Percentiles rank a stretch among this genome's conserved stretches.
Evolutionary conservation across 2,888 invertebrate species (phyloP).

Genomic region (Tachina fera): DNA sequence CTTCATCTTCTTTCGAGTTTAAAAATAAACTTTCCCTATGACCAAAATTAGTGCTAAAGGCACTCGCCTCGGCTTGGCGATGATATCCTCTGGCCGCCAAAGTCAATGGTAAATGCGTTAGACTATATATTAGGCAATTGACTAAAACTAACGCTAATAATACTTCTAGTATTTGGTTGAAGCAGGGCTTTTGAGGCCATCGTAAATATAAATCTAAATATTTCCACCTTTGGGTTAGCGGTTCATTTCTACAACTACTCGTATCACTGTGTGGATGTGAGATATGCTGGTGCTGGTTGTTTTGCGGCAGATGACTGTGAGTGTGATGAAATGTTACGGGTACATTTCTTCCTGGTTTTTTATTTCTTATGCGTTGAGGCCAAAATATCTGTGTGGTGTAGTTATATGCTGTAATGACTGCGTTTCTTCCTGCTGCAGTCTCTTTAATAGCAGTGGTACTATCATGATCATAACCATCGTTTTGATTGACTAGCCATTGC

Average conservation of each 20-base stretch:
- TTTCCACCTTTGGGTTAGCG: conserved; percentile 44
- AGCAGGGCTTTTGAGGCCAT: conserved; percentile 73
- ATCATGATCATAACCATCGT: conserved; percentile 44
- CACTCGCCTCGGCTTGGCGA: conserved; percentile 57
- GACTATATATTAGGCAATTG: conserved; percentile 78
- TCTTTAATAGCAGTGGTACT: conserved; percentile 17
- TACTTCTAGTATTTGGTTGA: conserved; percentile 83
- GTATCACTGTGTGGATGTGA: conserved; percentile 35
- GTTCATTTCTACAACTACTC: conserved; percentile 46
- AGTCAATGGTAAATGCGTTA: conserved; percentile 76
- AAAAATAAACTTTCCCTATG: conserved; percentile 32
- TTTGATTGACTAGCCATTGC: conserved; percentile 78
- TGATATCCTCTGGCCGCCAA: conserved; percentile 71
- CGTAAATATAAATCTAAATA: conserved; percentile 51
- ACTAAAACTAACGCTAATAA: conserved; percentile 82
- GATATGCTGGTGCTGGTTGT: background rate
- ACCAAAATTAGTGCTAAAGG: conserved; percentile 68
- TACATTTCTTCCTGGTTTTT: conserved; percentile 64
- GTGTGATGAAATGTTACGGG: conserved; percentile 2
- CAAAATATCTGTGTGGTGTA: conserved; percentile 64
- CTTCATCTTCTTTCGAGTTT: conserved; percentile 54
- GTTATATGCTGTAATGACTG: conserved; percentile 47
- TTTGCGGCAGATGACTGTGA: conserved; percentile 44
- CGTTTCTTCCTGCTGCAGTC: conserved; percentile 29
- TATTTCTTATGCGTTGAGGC: conserved; percentile 62